Evolutionary conservation across 2,888 invertebrate species (phyloP), one percentile per base, ranked within the genome.

Genomic region (Trachelus troglodyta): DNA sequence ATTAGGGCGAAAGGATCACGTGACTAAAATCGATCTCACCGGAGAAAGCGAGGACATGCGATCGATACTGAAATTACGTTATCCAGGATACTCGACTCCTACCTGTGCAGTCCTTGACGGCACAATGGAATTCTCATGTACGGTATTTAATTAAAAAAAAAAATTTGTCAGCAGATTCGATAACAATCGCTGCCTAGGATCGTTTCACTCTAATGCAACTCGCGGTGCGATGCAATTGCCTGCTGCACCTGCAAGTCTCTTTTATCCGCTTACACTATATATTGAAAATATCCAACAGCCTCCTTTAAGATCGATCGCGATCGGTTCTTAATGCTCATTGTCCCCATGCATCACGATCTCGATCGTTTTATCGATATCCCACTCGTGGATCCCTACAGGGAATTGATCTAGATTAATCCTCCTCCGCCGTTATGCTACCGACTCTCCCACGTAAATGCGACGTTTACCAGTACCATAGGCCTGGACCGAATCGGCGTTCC

Each of bases 311-410:
- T 56, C 56, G 56, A 56, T 56, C 56, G 2, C 56, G 56, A 56
- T 56, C 56, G 23, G 0, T 23, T 56, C 56, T 56, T 82, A 84
- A 84, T 83, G 81, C 74, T 82, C 82, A 85, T 85, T 85, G 84
- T 84, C 83, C 81, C 79, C 79, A 81, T 83, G 83, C 83, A 82
- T 84, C 82, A 84, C 85, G 83, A 85, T 84, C 82, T 3, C 56
- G 56, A 56, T 56, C 4, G 40, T 40, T 15, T 40, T 40, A 15
- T 40, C 56, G 56, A 6, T 56, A 56, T 56, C 56, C 56, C 23
- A 56, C 56, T 23, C 56, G 56, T 56, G 56, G 56, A 56, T 56
- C 56, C 56, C 23, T 56, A 23, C 23, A 23, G 9, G 15, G 56
- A 56, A 23, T 56, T 9, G 56, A 56, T 56, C 56, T 56, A 56